These are phyloP conservation scores for Podotricha telesiphe DNA, from an alignment of 2,888 invertebrate genomes.

Conservation along the genomic window DNA sequence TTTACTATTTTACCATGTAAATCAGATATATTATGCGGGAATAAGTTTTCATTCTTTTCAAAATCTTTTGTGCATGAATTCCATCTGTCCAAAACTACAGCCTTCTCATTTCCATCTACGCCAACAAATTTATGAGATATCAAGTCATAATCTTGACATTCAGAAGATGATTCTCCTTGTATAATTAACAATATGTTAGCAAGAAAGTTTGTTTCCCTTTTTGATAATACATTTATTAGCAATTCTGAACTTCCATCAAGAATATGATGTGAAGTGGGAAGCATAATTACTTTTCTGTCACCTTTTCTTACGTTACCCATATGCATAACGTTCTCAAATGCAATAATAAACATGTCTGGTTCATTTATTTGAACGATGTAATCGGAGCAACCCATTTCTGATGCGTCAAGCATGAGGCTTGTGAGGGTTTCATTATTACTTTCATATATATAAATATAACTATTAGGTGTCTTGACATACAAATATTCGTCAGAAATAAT, in stretches of 20 bases:
- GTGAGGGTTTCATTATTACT: constrained; percentile 52
- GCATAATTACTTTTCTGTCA: constrained; percentile 71
- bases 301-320: constrained; percentile 69
- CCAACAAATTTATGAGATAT: constrained; percentile 75
- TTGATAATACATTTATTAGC: constrained; percentile 56
- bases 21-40: constrained; percentile 76
- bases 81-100: constrained; percentile 69
- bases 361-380: constrained; percentile 67
- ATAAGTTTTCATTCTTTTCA: constrained; percentile 61
- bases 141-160: constrained; percentile 60
- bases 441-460: constrained; percentile 55
- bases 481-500: constrained; percentile 60
- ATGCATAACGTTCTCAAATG: constrained; percentile 68
- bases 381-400: constrained; percentile 78
- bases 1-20: constrained; percentile 74
- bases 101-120: constrained; percentile 50
- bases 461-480: constrained; percentile 49
- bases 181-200: constrained; percentile 65
- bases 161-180: constrained; percentile 45
- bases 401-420: constrained; percentile 57
- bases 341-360: constrained; percentile 64
- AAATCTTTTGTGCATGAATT: constrained; percentile 64
- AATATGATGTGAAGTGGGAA: constrained; percentile 54
- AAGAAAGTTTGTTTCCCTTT: constrained; percentile 62
- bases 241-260: constrained; percentile 40